Percentiles rank a stretch among this genome's conserved stretches.
Evolutionary conservation across 2,797 vertebrate species (phyloP).

Genomic region (Parauchenoglanis punctatus): DNA sequence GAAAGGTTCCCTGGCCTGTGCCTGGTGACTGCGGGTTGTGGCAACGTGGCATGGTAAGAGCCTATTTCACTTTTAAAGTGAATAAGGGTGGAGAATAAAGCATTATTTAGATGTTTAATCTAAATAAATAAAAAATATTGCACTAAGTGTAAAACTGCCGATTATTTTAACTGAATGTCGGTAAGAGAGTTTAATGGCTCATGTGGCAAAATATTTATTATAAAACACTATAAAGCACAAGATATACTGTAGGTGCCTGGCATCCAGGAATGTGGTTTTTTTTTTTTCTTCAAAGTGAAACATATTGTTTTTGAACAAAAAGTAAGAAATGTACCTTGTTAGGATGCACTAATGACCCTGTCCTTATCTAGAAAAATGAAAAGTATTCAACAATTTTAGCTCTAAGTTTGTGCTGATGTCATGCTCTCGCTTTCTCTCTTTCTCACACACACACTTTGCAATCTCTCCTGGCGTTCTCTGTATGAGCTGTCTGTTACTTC

Average conservation of each 20-base stretch:
- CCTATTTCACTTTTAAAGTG: too few relatives aligned
- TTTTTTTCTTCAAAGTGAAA: not conserved
- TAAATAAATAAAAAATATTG: not conserved
- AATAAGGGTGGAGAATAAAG: too few relatives aligned
- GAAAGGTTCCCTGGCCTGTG: not conserved
- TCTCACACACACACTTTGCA: not conserved
- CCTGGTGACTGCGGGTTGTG: not conserved
- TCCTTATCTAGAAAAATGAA: not conserved
- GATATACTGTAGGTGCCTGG: not conserved
- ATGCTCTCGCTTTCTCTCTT: not conserved
- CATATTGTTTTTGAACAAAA: not conserved
- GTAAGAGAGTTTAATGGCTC: not conserved
- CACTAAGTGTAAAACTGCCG: not conserved
- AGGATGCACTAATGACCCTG: not conserved
- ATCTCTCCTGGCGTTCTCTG: not conserved
- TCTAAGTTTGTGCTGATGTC: not conserved
- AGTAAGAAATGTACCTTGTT: not conserved
- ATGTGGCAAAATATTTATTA: not conserved
- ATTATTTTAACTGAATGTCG: too few relatives aligned
- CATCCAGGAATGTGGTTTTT: not conserved
- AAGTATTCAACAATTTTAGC: not conserved
- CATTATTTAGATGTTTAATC: too few relatives aligned
- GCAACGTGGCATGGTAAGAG: too few relatives aligned
- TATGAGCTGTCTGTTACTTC: slow-evolving; percentile 15
- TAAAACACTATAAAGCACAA: not conserved